Evolutionary conservation across 92 coral and sea anemone genomes (phyloP).

Genomic region (Siderastrea radians): DNA sequence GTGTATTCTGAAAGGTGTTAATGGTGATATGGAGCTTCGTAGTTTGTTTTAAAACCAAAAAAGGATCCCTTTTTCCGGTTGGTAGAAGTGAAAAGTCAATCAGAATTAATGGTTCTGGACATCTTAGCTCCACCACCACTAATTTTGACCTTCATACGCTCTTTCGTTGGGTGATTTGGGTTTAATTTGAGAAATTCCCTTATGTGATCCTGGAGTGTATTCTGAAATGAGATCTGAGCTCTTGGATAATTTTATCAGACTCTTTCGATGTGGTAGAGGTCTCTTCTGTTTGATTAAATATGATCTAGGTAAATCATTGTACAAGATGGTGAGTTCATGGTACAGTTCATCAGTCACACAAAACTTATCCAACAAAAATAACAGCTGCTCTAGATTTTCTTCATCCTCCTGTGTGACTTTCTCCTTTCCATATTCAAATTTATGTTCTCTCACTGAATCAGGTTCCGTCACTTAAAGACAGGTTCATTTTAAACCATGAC

Average conservation of each 20-base stretch:
- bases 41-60: too few species aligned
- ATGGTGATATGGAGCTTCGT: too few species aligned
- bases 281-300: constrained; percentile 74
- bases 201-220: constrained; percentile 55
- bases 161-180: constrained; percentile 27
- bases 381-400: constrained; percentile 24
- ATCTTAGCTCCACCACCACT: constrained; percentile 78
- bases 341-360: constrained; percentile 75
- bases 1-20: constrained; percentile 27
- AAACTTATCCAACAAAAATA: constrained; percentile 50
- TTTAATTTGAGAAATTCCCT: constrained; percentile 13
- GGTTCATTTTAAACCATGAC: constrained; percentile 6
- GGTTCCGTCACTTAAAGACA: background rate
- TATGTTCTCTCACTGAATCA: constrained; percentile 1
- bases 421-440: background rate
- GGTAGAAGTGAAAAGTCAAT: constrained; percentile 65
- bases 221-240: constrained; percentile 55
- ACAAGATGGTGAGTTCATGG: constrained; percentile 54
- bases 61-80: background rate
- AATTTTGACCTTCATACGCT: constrained; percentile 55
- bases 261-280: constrained; percentile 48
- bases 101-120: constrained; percentile 57
- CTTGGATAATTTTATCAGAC: constrained; percentile 59
- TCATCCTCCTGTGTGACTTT: background rate
- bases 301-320: constrained; percentile 61